Conservation (phyloP, 1,140 invertebrate species). For the Ceratina japonica region DNA sequence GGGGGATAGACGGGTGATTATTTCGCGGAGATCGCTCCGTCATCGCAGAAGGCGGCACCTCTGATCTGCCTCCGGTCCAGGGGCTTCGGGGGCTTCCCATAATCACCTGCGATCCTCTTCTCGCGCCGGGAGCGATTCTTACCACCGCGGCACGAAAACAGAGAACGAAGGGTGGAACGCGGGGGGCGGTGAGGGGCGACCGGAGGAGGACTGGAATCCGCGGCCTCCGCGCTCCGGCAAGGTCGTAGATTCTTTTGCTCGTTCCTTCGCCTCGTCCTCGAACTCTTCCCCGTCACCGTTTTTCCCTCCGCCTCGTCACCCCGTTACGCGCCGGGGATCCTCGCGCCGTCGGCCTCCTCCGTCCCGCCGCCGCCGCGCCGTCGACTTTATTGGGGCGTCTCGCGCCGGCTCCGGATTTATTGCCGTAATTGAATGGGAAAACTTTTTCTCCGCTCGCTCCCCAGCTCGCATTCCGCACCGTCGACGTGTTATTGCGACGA, state of each 20-base stretch:
- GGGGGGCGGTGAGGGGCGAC: constrained; percentile 1
- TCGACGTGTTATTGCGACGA: background rate
- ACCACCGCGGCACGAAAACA: constrained; percentile 42
- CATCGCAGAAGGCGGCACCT: constrained; percentile 64
- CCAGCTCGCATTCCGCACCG: background rate
- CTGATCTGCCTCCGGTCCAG: constrained; percentile 60
- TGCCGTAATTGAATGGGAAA: constrained; percentile 5
- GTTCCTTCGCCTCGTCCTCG: constrained; percentile 13
- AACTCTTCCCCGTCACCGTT: background rate
- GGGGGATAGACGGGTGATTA: constrained; percentile 57
- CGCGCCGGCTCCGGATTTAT: background rate
- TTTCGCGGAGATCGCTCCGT: constrained; percentile 66
- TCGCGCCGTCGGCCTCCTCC: background rate
- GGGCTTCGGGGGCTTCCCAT: constrained; percentile 58
- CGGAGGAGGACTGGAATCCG: constrained; percentile 42
- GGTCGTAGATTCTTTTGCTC: constrained; percentile 61
- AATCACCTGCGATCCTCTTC: constrained; percentile 59
- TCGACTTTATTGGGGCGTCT: background rate
- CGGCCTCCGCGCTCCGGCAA: constrained; percentile 57
- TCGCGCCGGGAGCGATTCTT: constrained; percentile 53
- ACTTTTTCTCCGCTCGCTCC: background rate
- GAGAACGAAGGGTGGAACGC: constrained; percentile 28
- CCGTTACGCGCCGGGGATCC: background rate
- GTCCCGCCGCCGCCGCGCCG: no score
- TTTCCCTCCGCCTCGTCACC: constrained; percentile 34